Evolutionary conservation across 2,113 vertebrate genomes (phyloP).

Genomic region (Seriola rivoliana): DNA sequence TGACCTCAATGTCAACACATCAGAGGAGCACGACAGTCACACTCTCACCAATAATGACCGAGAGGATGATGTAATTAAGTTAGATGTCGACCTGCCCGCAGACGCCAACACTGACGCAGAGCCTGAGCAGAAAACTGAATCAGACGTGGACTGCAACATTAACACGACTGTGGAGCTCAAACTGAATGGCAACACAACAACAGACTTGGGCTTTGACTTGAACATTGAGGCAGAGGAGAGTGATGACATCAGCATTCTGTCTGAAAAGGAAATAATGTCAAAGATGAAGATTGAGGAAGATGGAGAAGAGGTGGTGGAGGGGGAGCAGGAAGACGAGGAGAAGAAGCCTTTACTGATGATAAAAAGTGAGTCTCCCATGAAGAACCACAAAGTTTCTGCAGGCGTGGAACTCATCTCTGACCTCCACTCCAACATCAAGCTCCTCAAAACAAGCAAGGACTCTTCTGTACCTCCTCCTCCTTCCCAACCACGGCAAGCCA

Average conservation of each 20-base stretch:
- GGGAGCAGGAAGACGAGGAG: conserved; percentile 64
- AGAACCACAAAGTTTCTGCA: conserved; percentile 50
- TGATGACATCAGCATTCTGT: conserved; percentile 80
- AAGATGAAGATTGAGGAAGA: conserved; percentile 74
- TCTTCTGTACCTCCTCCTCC: conserved; percentile 73
- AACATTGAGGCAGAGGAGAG: conserved; percentile 72
- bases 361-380: conserved; percentile 36
- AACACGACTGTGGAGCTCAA: conserved; percentile 50
- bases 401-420: conserved; percentile 68
- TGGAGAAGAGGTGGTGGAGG: conserved; percentile 48
- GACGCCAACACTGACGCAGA: conserved; percentile 36
- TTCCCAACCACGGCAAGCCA: conserved; percentile 83
- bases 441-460: conserved; percentile 69
- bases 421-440: conserved; percentile 63
- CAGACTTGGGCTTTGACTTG: conserved; percentile 51
- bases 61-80: conserved; percentile 62
- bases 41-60: conserved; percentile 71
- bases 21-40: conserved; percentile 61
- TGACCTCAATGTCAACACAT: conserved; percentile 66
- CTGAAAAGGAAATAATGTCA: conserved; percentile 73
- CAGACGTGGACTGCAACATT: conserved; percentile 54
- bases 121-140: conserved; percentile 47
- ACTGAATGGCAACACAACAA: conserved; percentile 55
- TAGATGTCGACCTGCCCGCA: conserved; percentile 38
- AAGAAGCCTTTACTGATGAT: conserved; percentile 69